Percentiles rank a stretch among this genome's conserved stretches.
Conservation (phyloP, 1,140 invertebrate genomes). For the Diachasma alloeum region DNA sequence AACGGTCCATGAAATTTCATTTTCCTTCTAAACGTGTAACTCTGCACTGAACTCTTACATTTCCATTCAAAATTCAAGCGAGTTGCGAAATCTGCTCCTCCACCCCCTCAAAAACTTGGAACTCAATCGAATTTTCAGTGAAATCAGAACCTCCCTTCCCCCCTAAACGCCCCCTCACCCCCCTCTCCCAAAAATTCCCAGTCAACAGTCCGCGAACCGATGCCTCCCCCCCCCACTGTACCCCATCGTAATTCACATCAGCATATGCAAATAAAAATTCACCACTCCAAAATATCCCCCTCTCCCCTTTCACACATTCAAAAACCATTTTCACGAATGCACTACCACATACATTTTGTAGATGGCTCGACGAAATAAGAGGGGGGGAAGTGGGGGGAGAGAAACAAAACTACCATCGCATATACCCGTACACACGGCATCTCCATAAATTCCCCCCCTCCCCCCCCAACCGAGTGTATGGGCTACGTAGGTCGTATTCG, state of each 20-base stretch:
- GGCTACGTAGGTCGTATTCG: slow-evolving; percentile 64
- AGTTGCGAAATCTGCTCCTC: background rate
- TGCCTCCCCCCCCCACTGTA: no score
- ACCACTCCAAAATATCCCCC: background rate
- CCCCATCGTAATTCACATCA: background rate
- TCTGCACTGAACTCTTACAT: no score
- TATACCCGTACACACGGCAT: slow-evolving; percentile 38
- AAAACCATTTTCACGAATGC: background rate
- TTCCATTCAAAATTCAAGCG: background rate
- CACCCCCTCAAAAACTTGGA: background rate
- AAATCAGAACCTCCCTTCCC: background rate
- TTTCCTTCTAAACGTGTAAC: no score
- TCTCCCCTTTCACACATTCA: background rate
- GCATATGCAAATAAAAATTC: background rate
- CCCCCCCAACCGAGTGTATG: slow-evolving; percentile 48
- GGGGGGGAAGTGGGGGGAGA: background rate
- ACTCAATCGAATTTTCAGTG: background rate
- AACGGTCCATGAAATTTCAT: no score
- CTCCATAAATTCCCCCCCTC: slow-evolving; percentile 58
- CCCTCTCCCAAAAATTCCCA: no score
- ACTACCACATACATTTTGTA: background rate
- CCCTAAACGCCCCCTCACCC: no score
- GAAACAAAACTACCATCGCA: slow-evolving; percentile 3
- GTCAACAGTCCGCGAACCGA: no score
- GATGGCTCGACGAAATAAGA: background rate